Base-by-base conservation (phyloP, 2,888 invertebrate genomes). In the Heteropelma amictum region DNA sequence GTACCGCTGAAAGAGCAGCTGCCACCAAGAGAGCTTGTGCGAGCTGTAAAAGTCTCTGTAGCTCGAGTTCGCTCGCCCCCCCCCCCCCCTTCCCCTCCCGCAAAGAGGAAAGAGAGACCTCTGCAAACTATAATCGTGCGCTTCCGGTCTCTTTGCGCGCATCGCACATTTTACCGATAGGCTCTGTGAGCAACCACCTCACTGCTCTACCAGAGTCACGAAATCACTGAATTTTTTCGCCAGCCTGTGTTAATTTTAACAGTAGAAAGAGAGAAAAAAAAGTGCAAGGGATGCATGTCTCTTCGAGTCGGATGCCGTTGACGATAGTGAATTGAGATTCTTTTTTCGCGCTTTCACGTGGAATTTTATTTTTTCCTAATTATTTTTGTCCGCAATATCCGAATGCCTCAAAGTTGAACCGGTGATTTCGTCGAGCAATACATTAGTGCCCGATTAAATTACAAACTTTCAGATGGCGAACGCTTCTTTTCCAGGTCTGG, bases 141-240 rank as follows among this genome's bases (percentile, higher is more conserved):
- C 83, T 86, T 87, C 86, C 86, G 86, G 86, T 83, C 67, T 67
- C 54, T n/a, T 64, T 84, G 84, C 83, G 83, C 54, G 54, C 72
- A 67, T 67, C 67, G 60, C 63, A 49, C n/a, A 80, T 71, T 65
- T 80, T 81, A 83, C 56, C 82, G 83, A 83, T 82, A 84, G 81
- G 78, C 77, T 78, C 78, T 79, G 79, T 78, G 80, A 74, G 73
- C 73, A 75, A 65, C 51, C 67, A 67, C 68, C 75, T 65, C 49
- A 33, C 69, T 45, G 26, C 26, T 26, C 12, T 58, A 26, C 35
- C n/a, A n/a, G 33, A 14, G 28, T 53, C 45, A 61, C 65, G 53
- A 58, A 72, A 72, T 60, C 54, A 42, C 28, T 17, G 30, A 21
- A 33, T 63, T 47, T 53, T 45, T 60, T 6, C 35, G 26, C 30